A percentile compares a stretch with the other conserved stretches of the same genome.
Evolutionary conservation across 2,888 invertebrate species (phyloP).

Genomic region (Spisula solida): DNA sequence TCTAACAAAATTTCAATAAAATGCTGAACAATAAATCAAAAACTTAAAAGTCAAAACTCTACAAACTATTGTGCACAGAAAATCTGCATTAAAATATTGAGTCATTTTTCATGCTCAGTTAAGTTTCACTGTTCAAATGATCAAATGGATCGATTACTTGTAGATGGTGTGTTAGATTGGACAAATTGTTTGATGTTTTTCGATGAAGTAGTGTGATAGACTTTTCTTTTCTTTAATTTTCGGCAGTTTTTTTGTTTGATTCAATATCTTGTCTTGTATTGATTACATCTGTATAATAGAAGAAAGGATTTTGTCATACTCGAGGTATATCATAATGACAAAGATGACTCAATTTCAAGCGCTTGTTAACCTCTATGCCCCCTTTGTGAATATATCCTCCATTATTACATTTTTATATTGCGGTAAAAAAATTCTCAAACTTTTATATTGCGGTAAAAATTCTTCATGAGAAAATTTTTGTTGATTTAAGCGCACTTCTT

Average conservation of each 20-base stretch:
- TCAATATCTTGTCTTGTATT: conserved; percentile 13
- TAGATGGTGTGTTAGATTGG: conserved; percentile 16
- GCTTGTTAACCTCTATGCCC: background rate
- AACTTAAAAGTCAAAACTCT: background rate
- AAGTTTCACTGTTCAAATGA: conserved; percentile 1
- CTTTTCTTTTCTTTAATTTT: background rate
- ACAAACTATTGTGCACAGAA: background rate
- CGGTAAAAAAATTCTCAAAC: background rate
- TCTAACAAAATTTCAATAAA: too few species aligned
- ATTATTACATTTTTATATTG: background rate
- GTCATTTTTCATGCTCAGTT: conserved; percentile 18
- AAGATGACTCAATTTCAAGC: background rate
- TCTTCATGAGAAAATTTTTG: too few species aligned
- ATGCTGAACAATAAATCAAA: background rate
- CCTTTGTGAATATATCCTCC: background rate
- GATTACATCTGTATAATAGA: background rate
- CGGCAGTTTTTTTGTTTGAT: background rate
- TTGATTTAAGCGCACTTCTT: too few species aligned
- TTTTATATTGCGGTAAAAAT: too few species aligned
- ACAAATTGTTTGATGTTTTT: conserved; percentile 7
- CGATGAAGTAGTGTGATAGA: conserved; percentile 15
- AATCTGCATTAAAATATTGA: background rate
- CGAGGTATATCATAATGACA: background rate
- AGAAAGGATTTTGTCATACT: background rate
- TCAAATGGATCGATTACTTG: conserved; percentile 4